phyloP scores from a whole-genome alignment of 2,113 vertebrate species.

The Antigone vipio region DNA sequence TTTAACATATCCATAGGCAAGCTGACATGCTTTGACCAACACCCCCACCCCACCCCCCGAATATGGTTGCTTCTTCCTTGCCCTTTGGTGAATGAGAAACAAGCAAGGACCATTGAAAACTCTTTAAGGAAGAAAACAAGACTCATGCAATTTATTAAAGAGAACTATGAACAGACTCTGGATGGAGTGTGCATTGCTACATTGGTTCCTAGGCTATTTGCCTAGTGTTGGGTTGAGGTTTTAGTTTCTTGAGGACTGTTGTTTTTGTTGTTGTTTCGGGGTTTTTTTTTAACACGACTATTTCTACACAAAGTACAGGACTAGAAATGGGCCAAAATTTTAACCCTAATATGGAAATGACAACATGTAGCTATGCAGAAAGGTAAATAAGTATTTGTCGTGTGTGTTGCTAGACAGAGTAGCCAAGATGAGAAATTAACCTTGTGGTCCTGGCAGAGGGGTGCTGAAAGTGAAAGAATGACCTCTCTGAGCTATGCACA shows the following conservation, averaged over 20 bases:
- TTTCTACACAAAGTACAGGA: background rate
- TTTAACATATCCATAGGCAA: background rate
- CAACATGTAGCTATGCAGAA: background rate
- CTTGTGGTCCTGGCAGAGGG: background rate
- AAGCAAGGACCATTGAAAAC: background rate
- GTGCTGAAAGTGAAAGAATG: background rate
- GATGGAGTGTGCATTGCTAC: background rate
- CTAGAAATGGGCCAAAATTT: background rate
- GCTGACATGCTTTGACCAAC: background rate
- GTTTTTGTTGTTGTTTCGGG: rapidly evolving
- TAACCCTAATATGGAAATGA: background rate
- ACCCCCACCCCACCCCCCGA: no score
- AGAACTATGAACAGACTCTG: background rate
- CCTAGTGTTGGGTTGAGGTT: background rate
- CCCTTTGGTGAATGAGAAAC: background rate
- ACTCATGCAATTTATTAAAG: background rate
- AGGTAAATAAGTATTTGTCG: background rate
- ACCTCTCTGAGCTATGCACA: background rate
- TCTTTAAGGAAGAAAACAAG: background rate
- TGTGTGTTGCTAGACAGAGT: background rate
- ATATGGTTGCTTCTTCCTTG: background rate
- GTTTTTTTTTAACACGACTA: background rate
- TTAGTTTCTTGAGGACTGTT: background rate
- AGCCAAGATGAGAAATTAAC: background rate
- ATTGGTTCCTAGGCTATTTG: background rate